phyloP scores from a whole-genome alignment of 2,797 vertebrate genomes.

The Enteromius radiatus region DNA sequence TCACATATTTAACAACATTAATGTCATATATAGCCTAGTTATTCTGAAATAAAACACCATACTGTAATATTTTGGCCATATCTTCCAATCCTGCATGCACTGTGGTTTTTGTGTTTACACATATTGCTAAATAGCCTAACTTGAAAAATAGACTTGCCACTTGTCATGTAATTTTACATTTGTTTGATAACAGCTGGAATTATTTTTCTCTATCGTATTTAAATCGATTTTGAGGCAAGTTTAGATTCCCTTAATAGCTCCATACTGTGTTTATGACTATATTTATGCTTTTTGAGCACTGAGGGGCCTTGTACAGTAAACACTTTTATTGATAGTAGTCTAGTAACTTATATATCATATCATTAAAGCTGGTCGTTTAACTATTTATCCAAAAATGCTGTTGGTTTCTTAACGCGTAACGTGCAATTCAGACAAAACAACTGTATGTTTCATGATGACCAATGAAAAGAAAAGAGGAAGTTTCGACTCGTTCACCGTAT shows the following conservation, averaged over 20 bases:
- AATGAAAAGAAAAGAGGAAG: not conserved
- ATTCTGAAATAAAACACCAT: no score
- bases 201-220: not conserved
- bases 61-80: no score
- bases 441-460: not conserved
- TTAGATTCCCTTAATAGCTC: not conserved
- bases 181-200: not conserved
- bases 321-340: not conserved
- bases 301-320: not conserved
- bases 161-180: not conserved
- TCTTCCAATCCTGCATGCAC: no score
- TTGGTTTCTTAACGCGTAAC: not conserved
- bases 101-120: not conserved
- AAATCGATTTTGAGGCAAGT: not conserved
- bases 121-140: not conserved
- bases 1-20: no score
- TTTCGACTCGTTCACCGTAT: not conserved
- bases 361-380: not conserved
- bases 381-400: no score
- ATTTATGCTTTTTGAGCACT: not conserved
- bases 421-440: not conserved
- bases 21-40: no score
- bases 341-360: not conserved
- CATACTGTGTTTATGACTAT: not conserved
- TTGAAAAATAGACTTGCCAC: not conserved